Evolutionary conservation across 2,888 invertebrate genomes (phyloP).

Genomic region (Oligia fasciuncula): DNA sequence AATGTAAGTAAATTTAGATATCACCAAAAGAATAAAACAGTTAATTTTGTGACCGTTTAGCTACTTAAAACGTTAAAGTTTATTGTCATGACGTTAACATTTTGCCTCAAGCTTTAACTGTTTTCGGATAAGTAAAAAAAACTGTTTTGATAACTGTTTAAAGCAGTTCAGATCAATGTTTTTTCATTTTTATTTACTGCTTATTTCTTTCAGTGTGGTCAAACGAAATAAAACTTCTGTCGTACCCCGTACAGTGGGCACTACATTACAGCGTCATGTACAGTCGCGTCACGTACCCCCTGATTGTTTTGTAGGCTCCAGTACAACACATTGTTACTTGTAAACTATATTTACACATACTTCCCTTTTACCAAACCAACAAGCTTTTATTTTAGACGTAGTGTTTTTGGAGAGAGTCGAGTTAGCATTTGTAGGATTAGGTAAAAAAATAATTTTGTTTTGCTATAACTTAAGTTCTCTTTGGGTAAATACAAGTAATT

Average conservation of each 20-base stretch:
- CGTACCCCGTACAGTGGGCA: neutral
- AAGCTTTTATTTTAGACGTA: slow-evolving; percentile 41
- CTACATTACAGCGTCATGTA: slow-evolving; percentile 31
- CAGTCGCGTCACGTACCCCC: slow-evolving; percentile 68
- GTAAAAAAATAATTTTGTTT: neutral
- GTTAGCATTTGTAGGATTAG: neutral
- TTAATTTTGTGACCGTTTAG: too few species aligned
- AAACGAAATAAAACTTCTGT: slow-evolving; percentile 10
- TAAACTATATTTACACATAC: slow-evolving; percentile 66
- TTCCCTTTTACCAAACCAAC: slow-evolving; percentile 24
- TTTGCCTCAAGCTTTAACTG: too few species aligned
- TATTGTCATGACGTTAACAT: too few species aligned
- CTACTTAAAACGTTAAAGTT: too few species aligned
- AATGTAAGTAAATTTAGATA: too few species aligned
- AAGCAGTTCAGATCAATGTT: too few species aligned
- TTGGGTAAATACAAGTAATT: neutral
- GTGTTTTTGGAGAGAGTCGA: slow-evolving; percentile 11
- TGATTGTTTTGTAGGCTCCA: slow-evolving; percentile 78
- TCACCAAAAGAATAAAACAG: too few species aligned
- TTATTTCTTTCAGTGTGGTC: neutral
- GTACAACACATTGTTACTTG: slow-evolving; percentile 73
- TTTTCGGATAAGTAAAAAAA: too few species aligned
- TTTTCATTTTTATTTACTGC: too few species aligned
- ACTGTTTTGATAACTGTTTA: too few species aligned
- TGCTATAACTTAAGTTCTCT: neutral